A percentile compares a stretch with the other conserved stretches of the same genome.
These are phyloP conservation scores for Hystrix brachyura DNA, from an alignment of 2,113 vertebrate species.

Conservation along the genomic window DNA sequence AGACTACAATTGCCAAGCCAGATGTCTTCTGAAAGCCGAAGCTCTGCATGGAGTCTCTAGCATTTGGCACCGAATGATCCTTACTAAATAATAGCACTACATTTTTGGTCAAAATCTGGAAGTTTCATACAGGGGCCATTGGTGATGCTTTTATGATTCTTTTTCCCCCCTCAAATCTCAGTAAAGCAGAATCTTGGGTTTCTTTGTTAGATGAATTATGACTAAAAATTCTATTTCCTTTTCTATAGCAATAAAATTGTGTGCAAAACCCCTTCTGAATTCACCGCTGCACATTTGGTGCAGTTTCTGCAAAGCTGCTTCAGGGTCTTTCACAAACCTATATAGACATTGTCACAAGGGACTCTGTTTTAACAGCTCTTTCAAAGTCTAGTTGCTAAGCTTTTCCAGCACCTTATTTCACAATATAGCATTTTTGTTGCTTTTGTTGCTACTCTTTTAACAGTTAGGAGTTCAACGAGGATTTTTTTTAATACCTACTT, in stretches of 20 bases:
- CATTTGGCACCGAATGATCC: background rate
- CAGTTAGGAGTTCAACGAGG: background rate
- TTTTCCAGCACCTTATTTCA: slow-evolving; percentile 61
- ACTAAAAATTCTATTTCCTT: slow-evolving; percentile 24
- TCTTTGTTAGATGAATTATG: slow-evolving; percentile 62
- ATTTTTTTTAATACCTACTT: slow-evolving; percentile 48
- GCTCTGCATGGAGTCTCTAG: background rate
- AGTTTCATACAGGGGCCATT: background rate
- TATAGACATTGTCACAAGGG: background rate
- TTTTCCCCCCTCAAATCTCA: background rate
- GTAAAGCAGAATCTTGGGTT: slow-evolving; percentile 19
- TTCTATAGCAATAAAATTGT: slow-evolving; percentile 47
- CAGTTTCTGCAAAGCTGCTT: slow-evolving; percentile 46
- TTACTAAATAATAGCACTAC: background rate
- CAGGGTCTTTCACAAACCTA: slow-evolving; percentile 44
- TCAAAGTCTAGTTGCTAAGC: slow-evolving; percentile 44
- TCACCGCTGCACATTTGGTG: background rate
- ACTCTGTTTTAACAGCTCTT: slow-evolving; percentile 59
- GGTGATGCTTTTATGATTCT: slow-evolving; percentile 13
- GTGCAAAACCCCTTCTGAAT: slow-evolving; percentile 38
- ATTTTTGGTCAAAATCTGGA: slow-evolving; percentile 23
- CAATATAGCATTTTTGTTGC: slow-evolving; percentile 35
- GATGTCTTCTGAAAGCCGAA: background rate
- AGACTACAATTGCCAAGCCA: background rate
- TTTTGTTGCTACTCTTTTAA: slow-evolving; percentile 41